A percentile compares a stretch with the other conserved stretches of the same genome.
Evolutionary conservation across 2,797 vertebrate genomes (phyloP).

Genomic region (Chrosomus eos): DNA sequence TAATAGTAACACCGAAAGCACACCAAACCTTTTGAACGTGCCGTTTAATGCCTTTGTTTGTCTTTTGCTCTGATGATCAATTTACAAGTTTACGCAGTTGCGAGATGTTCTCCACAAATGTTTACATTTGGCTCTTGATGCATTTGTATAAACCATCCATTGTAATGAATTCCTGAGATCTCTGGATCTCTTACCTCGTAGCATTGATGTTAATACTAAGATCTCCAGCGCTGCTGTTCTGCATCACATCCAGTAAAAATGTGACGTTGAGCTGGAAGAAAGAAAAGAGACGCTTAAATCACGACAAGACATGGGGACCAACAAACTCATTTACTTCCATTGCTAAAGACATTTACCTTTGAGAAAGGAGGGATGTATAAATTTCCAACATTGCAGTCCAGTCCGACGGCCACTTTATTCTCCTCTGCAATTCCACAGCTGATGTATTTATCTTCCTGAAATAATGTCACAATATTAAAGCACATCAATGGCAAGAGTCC

Average conservation of each 20-base stretch:
- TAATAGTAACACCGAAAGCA: constrained; percentile 35
- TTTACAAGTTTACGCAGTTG: constrained; percentile 12
- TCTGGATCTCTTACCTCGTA: constrained; percentile 79
- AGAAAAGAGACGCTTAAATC: constrained; percentile 47
- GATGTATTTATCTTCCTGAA: constrained; percentile 86
- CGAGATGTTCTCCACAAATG: constrained; percentile 32
- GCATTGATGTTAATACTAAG: constrained; percentile 80
- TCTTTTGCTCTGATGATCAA: constrained; percentile 24
- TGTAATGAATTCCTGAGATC: constrained; percentile 18
- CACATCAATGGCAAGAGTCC: neutral
- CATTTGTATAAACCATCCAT: constrained; percentile 10
- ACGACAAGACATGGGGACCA: neutral
- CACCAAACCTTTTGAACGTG: constrained; percentile 17
- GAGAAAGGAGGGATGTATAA: constrained; percentile 82
- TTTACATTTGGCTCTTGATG: constrained; percentile 22
- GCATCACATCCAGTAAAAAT: constrained; percentile 90
- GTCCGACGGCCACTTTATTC: constrained; percentile 72
- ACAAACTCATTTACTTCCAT: neutral
- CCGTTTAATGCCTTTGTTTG: constrained; percentile 6
- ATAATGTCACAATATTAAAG: constrained; percentile 47
- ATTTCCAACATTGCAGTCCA: constrained; percentile 85
- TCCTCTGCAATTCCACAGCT: constrained; percentile 84
- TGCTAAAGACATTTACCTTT: constrained; percentile 74
- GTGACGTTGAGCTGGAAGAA: constrained; percentile 83
- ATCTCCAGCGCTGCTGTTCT: constrained; percentile 84